Evolutionary conservation across 2,888 invertebrate species (phyloP), one percentile per base, ranked within the genome.

Genomic region (Lottia gigantea): DNA sequence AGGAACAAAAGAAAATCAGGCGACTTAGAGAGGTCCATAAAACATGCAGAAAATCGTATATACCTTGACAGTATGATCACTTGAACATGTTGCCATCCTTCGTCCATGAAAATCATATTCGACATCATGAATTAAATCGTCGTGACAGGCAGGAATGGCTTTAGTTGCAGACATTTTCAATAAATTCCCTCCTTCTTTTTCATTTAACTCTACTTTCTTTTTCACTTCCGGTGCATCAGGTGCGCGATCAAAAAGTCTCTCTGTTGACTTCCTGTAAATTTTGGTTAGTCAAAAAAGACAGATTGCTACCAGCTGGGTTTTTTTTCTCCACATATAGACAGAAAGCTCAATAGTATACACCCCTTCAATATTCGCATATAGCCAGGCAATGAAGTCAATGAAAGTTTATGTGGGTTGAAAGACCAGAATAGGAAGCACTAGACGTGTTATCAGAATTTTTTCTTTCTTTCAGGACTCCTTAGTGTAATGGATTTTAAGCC

Each of bases 61-160:
- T 71, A 88, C 97, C 92, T 98, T 98, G 0, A 99, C 97, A 82
- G 94, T 96, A 88, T 98, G 98, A 89, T 99, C 99, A 87, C 97
- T 97, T 40, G 98, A 98, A 89, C 98, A 98, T 78, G 98, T 98
- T 45, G 98, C 98, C 95, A 99, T 96, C 86, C 99, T 92, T 83
- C 94, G 93, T 0, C 99, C 99, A 88, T 98, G 97, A 89, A 95
- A 98, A 90, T 99, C 98, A 86, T 97, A 99, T 0, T 97, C 95
- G 1, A 99, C 96, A 92, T 99, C 98, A 87, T 98, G 98, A 80
- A 99, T 97, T 61, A 98, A 92, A 89, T 99, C 98, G 89, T 96
- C 97, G 88, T 99, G 98, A 83, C 97, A 97, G 12, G 96, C 95
- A 81, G 93, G 92, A 79, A 98, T 95, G 81, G 93, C 94, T 71